A percentile compares a stretch with the other conserved stretches of the same genome.
phyloP scores from a whole-genome alignment of 2,113 vertebrate species.

The Vidua chalybeata region DNA sequence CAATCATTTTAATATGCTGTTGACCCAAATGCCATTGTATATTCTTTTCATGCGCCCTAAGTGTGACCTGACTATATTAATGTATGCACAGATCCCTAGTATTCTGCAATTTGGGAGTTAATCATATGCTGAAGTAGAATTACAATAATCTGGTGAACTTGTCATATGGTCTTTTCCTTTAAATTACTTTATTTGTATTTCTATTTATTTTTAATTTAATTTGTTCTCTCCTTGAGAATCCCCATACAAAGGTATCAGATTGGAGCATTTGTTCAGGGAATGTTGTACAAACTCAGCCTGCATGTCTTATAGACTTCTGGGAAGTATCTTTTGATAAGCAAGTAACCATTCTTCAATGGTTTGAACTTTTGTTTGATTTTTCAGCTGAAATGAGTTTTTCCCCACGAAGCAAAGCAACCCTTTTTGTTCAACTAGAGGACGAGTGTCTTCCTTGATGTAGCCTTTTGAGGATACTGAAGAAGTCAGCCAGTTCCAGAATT shows the following conservation, averaged over 20 bases:
- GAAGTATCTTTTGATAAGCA: neutral
- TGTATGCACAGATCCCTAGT: neutral
- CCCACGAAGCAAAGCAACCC: neutral
- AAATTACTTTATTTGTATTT: neutral
- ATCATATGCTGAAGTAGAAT: neutral
- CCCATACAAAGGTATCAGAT: neutral
- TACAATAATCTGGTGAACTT: neutral
- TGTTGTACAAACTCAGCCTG: neutral
- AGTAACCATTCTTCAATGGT: neutral
- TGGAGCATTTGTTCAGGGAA: neutral
- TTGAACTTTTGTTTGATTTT: neutral
- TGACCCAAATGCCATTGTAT: neutral
- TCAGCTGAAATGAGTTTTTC: neutral
- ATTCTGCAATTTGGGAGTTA: neutral
- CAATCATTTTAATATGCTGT: neutral
- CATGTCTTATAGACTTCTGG: neutral
- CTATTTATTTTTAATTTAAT: neutral
- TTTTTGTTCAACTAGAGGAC: neutral
- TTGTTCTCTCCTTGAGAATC: neutral
- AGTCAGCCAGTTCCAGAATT: neutral
- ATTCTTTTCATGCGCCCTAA: neutral
- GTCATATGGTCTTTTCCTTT: neutral
- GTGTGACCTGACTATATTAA: neutral
- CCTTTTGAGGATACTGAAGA: neutral
- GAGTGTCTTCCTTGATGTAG: neutral